Percentiles rank a stretch among this genome's conserved stretches.
These are phyloP conservation scores for Phortica magna DNA, from an alignment of 2,888 invertebrate species.

Conservation along the genomic window DNA sequence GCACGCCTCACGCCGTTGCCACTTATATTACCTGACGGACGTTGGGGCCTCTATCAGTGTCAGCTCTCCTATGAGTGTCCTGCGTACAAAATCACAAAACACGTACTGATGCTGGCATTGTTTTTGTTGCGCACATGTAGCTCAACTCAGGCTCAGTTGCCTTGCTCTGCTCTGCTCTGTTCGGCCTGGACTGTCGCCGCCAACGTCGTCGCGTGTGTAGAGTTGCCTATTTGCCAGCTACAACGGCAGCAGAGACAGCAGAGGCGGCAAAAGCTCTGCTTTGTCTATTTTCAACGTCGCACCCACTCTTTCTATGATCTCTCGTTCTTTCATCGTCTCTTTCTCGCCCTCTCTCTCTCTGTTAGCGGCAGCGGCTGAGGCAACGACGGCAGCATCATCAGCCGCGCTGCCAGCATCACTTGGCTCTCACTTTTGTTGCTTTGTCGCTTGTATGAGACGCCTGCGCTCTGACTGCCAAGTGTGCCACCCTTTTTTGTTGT, in stretches of 20 bases:
- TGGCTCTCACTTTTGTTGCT: slow-evolving; percentile 52
- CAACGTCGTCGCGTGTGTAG: slow-evolving; percentile 12
- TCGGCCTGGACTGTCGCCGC: neutral
- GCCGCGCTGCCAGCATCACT: slow-evolving; percentile 44
- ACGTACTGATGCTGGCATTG: slow-evolving; percentile 69
- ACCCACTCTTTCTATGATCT: neutral
- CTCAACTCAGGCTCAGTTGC: slow-evolving; percentile 43
- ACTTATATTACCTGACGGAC: slow-evolving; percentile 30
- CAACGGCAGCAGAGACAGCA: neutral
- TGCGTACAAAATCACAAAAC: slow-evolving; percentile 74
- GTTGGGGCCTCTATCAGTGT: slow-evolving; percentile 29
- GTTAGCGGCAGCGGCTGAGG: slow-evolving; percentile 26
- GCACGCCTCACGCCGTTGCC: neutral
- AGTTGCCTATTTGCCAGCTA: slow-evolving; percentile 4
- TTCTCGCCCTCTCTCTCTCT: neutral
- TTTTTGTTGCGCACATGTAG: slow-evolving; percentile 65
- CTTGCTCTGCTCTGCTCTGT: neutral
- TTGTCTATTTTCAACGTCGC: slow-evolving; percentile 8
- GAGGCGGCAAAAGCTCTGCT: neutral
- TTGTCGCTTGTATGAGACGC: slow-evolving; percentile 60
- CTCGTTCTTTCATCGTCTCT: slow-evolving; percentile 33
- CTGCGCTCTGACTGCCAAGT: slow-evolving; percentile 47
- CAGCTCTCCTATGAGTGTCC: slow-evolving; percentile 64
- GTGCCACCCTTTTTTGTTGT: slow-evolving; percentile 57
- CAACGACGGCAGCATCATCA: slow-evolving; percentile 29